phyloP scores from a whole-genome alignment of 2,797 vertebrate genomes.

The Chaetophractus vellerosus region DNA sequence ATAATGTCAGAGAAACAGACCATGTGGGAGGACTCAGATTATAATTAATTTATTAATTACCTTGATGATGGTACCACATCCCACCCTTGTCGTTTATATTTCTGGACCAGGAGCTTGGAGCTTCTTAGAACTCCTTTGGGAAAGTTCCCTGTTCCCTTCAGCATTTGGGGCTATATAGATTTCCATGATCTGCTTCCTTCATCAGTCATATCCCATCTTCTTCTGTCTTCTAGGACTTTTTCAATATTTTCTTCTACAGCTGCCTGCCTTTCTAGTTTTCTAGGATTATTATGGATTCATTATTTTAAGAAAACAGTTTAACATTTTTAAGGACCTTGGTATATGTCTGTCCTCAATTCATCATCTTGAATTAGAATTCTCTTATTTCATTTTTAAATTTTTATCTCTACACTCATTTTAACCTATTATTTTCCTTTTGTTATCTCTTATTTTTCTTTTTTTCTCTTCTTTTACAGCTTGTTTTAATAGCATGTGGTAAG shows the following conservation, averaged over 20 bases:
- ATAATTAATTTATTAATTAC: not conserved
- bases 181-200: slow-evolving; percentile 35
- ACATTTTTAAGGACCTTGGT: not conserved
- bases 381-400: not conserved
- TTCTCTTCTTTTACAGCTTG: not conserved
- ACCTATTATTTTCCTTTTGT: not conserved
- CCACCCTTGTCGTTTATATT: not conserved
- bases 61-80: not conserved
- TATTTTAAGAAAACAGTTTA: not conserved
- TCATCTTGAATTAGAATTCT: slow-evolving; percentile 50
- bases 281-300: not conserved
- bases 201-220: slow-evolving; percentile 33
- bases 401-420: slow-evolving; percentile 12
- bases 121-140: not conserved
- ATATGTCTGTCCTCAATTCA: not conserved
- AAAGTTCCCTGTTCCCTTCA: not conserved
- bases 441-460: slow-evolving; percentile 2
- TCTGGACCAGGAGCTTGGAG: not conserved
- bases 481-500: slow-evolving; percentile 24
- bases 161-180: slow-evolving; percentile 21
- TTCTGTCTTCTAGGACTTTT: slow-evolving; percentile 63
- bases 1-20: not conserved
- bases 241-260: slow-evolving; percentile 41
- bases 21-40: not conserved
- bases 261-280: not conserved